Percentiles rank a stretch among this genome's conserved stretches.
These are phyloP conservation scores for Notarius quadriscutis DNA, from an alignment of 2,113 vertebrate genomes.

Conservation along the genomic window DNA sequence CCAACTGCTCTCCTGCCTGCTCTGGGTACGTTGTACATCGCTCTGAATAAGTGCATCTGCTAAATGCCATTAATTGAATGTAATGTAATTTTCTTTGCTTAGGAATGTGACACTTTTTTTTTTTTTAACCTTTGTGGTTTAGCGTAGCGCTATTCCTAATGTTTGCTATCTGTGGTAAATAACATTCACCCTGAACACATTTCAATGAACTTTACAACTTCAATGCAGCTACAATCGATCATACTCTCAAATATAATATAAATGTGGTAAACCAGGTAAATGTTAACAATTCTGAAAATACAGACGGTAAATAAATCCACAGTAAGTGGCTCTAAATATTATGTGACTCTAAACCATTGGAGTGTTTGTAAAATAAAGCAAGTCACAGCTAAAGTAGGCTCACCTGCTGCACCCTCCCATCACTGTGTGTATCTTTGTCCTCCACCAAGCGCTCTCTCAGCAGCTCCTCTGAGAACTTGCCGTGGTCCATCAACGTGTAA, in stretches of 20 bases:
- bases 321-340: neutral
- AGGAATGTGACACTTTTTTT: neutral
- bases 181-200: too few relatives aligned
- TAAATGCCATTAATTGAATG: too few relatives aligned
- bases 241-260: neutral
- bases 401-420: conserved; percentile 57
- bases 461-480: conserved; percentile 79
- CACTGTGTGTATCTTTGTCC: conserved; percentile 33
- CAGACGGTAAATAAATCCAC: neutral
- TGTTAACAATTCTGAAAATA: neutral
- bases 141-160: neutral
- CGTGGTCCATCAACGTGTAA: conserved; percentile 89
- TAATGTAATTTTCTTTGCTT: neutral
- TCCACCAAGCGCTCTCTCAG: conserved; percentile 81
- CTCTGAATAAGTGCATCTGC: too few relatives aligned
- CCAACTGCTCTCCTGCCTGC: too few relatives aligned
- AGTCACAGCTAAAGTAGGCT: conserved; percentile 13
- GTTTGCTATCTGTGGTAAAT: neutral
- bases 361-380: neutral
- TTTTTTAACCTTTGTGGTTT: neutral
- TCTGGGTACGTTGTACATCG: too few relatives aligned
- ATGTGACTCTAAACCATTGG: neutral
- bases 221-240: neutral
- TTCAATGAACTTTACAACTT: neutral
- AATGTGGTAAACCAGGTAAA: neutral